These are phyloP conservation scores for Notarius lentiginosus DNA, from an alignment of 2,113 vertebrate species.

Conservation along the genomic window DNA sequence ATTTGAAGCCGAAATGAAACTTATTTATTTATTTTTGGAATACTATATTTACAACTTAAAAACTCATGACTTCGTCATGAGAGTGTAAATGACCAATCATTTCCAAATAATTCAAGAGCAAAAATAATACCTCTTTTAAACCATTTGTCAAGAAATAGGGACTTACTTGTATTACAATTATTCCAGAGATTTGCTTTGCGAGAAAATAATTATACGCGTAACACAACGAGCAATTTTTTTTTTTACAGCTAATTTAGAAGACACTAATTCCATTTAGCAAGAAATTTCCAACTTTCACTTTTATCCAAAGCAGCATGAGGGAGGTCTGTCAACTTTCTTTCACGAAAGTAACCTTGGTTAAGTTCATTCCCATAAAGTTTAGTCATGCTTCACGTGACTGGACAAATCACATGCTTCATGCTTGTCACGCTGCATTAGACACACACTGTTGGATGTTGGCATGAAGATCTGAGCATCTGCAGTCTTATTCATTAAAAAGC, in stretches of 20 bases:
- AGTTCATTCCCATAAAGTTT: neutral
- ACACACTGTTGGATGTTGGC: neutral
- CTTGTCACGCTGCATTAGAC: slow-evolving; percentile 3
- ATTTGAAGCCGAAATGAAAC: neutral
- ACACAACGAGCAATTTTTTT: too few species aligned
- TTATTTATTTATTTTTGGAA: too few species aligned
- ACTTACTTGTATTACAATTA: neutral
- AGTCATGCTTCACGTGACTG: neutral
- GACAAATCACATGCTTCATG: neutral
- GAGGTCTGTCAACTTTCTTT: neutral
- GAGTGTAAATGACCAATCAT: neutral
- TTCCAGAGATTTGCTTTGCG: neutral
- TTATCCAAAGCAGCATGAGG: neutral
- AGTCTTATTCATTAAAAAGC: neutral
- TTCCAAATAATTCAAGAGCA: neutral
- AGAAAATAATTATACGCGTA: neutral
- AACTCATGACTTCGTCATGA: neutral
- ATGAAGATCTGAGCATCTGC: slow-evolving; percentile 19
- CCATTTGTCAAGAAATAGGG: neutral
- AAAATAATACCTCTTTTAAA: neutral
- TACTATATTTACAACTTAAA: too few species aligned
- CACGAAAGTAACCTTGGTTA: neutral
- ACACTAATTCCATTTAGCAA: neutral
- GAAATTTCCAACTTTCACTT: neutral
- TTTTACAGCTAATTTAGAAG: neutral